Base-by-base conservation (phyloP, 2,113 vertebrate genomes). In the Cyprinus carpio region DNA sequence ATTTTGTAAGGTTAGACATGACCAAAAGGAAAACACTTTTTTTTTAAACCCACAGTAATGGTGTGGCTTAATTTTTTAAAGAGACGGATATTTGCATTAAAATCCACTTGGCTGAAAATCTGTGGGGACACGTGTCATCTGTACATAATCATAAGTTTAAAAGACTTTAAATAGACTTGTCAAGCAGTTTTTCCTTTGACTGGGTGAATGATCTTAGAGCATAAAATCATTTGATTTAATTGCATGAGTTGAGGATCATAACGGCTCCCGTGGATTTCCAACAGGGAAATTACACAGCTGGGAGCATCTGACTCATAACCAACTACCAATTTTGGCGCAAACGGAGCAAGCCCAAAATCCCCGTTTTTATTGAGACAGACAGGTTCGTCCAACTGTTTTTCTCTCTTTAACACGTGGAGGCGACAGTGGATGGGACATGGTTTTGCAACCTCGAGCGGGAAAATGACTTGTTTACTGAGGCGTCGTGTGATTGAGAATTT, bases 281-380 rank as follows among this genome's bases (percentile, higher is more conserved):
- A 49, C 65, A 25, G 29, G 46, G 23, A 78, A 51, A 31, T 40
- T 51, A 69, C 84, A 87, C 83, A 85, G 79, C 56, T 85, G 87
- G 87, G 75, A 79, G 64, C 31, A 34, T 69, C 56, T 85, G 56
- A 65, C 72, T 82, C 78, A 82, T 56, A 76, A 83, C 29, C 43
- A 77, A 79, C 58, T 27, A 65, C 51, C 86, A 84, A 84, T 87
- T 84, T 81, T 37, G 67, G 81, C 51, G 62, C 80, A 82, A 86
- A 76, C 58, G 18, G 56, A 75, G 84, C 71, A 79, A 69, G 65
- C 78, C 64, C 23, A 16, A 81, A 81, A 49, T 27, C 25, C 4
- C 69, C 31, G 71, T 86, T 62, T 82, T 76, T 23, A 46, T 40
- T 83, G 34, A 87, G 51, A 87, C 29, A 78, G 34, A 67, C 60